Conservation (phyloP, 2,113 vertebrate genomes). For the Poecile atricapillus region DNA sequence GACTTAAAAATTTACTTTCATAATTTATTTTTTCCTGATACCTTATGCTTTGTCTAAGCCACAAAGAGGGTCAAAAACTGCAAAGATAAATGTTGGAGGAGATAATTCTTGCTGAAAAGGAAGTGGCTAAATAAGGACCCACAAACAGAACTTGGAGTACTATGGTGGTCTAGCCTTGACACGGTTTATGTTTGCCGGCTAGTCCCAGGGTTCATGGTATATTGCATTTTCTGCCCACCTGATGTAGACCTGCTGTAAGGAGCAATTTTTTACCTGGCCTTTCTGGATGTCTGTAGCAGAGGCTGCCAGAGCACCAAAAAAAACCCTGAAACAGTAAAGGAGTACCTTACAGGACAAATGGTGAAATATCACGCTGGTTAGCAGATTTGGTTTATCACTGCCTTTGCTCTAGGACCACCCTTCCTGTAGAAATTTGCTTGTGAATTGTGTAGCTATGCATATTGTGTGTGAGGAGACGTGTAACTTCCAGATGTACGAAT, state of each 20-base stretch:
- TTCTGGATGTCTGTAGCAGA: not conserved
- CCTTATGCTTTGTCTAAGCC: not conserved
- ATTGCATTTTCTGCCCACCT: not conserved
- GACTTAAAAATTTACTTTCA: not conserved
- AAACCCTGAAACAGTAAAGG: not conserved
- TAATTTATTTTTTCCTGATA: not conserved
- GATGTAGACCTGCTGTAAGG: not conserved
- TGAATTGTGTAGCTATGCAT: not conserved
- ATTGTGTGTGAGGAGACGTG: not conserved
- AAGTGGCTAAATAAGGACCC: not conserved
- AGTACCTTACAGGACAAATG: not conserved
- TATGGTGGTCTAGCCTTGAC: not conserved
- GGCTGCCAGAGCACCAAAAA: not conserved
- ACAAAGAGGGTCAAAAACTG: not conserved
- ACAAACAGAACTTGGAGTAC: not conserved
- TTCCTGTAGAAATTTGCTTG: not conserved
- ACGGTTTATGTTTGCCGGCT: not conserved
- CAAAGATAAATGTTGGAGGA: not conserved
- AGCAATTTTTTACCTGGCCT: not conserved
- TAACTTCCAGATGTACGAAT: not conserved
- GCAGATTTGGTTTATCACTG: not conserved
- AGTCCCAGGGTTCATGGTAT: not conserved
- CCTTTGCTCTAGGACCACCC: not conserved
- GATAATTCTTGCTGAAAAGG: not conserved
- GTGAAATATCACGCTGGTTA: not conserved